Percentiles rank a stretch among this genome's conserved stretches.
Conservation (phyloP, 2,888 invertebrate genomes). For the Mycogona germanica region DNA sequence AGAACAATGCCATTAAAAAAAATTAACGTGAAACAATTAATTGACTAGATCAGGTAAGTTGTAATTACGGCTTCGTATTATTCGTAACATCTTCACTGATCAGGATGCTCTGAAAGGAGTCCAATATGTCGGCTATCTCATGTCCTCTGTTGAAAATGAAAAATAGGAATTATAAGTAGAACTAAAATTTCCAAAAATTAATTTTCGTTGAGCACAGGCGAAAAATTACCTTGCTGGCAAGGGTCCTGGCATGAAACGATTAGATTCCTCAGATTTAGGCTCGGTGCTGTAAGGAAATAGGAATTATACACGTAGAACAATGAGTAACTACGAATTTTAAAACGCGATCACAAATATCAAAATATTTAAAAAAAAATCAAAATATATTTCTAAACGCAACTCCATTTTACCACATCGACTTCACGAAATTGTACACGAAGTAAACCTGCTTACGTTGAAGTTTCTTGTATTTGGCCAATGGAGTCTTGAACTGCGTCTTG, state of each 20-base stretch:
- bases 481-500: too few species aligned
- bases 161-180: background rate
- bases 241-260: slow-evolving; percentile 12
- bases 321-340: too few species aligned
- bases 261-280: background rate
- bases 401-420: too few species aligned
- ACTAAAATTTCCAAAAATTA: background rate
- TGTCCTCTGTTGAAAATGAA: slow-evolving; percentile 11
- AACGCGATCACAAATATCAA: too few species aligned
- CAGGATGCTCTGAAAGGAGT: background rate
- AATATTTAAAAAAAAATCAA: too few species aligned
- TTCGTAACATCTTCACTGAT: background rate
- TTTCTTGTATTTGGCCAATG: too few species aligned
- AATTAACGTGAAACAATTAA: background rate
- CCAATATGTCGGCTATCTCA: slow-evolving; percentile 7
- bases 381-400: too few species aligned
- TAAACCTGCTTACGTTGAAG: too few species aligned
- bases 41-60: too few species aligned
- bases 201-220: background rate
- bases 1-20: background rate
- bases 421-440: too few species aligned
- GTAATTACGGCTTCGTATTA: background rate
- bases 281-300: background rate
- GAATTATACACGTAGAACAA: background rate
- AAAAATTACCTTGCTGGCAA: slow-evolving; percentile 11